These are phyloP conservation scores for Epistrophe eligans DNA, from an alignment of 2,888 invertebrate species.

Conservation along the genomic window DNA sequence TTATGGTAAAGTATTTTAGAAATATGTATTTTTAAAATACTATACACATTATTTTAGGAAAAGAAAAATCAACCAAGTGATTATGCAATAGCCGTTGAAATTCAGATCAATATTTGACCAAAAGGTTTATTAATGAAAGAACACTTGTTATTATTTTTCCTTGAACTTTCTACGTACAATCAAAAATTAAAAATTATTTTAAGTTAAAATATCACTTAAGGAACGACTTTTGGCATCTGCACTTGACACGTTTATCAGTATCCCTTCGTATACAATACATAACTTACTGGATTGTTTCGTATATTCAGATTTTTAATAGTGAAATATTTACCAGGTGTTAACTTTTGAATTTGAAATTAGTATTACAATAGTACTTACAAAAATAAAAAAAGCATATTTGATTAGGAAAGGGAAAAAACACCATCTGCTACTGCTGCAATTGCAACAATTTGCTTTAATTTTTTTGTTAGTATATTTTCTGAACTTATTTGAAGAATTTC, in stretches of 20 bases:
- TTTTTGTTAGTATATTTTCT: slow-evolving; percentile 2
- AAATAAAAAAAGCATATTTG: not conserved
- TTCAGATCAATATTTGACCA: no score
- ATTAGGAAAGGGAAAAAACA: slow-evolving; percentile 28
- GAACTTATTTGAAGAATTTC: slow-evolving; percentile 35
- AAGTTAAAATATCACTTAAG: not conserved
- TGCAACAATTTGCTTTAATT: slow-evolving; percentile 17
- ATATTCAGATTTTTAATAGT: slow-evolving; percentile 37
- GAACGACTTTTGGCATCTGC: slow-evolving; percentile 11
- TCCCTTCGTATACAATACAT: not conserved
- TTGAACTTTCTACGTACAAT: not conserved
- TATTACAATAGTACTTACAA: slow-evolving; percentile 20
- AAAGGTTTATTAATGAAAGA: not conserved
- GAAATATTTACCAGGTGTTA: slow-evolving; percentile 59
- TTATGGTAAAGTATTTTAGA: no score
- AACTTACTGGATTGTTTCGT: not conserved
- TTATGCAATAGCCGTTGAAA: no score
- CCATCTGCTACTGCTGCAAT: slow-evolving; percentile 41
- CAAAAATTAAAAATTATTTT: not conserved
- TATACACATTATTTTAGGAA: no score
- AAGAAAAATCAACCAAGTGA: no score
- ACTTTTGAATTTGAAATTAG: slow-evolving; percentile 39
- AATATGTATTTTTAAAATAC: no score
- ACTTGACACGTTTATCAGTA: slow-evolving; percentile 34
- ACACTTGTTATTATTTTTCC: not conserved